Base-by-base conservation (phyloP, 2,888 invertebrate species). In the Melikaiella ostensackeni region DNA sequence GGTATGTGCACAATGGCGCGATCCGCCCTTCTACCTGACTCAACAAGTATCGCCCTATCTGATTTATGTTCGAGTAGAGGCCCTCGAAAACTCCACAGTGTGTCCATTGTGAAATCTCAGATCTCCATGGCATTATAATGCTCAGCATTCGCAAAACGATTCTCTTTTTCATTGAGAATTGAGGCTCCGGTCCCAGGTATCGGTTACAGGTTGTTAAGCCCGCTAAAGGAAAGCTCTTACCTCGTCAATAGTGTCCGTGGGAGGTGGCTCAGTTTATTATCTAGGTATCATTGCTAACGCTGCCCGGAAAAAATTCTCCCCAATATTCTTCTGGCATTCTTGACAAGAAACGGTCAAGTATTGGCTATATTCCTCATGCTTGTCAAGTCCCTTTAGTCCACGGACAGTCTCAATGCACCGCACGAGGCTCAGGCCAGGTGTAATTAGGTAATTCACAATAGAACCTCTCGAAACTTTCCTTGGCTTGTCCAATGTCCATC, bases 141-240 rank as follows among this genome's bases (percentile, higher is more conserved):
- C 42, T 3, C 66, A 27, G 55, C 42, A 63, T 75, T 75, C 46
- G 75, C 75, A 75, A 61, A 62, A 62, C 62, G 62, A 61, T 75
- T 62, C 42, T 61, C 35, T 42, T 55, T 70, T 66, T 76, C 66
- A 75, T 38, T 75, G 38, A 33, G 55, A 33, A 42, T 50, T 33
- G 19, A 33, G 61, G 66, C 61, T 79, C 76, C 75, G 82, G 83
- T 82, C 77, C 77, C 87, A 88, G 88, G 87, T 88, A 88, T 88
- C 88, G 86, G 86, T 88, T 88, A 88, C 88, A 88, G 86, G 87
- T 87, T 88, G 87, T 88, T 87, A 86, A 87, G 83, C 81, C 80
- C 85, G 80, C 83, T 84, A 80, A 82, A 78, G 80, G 74, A 79
- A 82, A 81, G 75, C 74, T 77, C 77, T 78, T 74, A 74, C 74